Percentiles rank a stretch among this genome's conserved stretches.
Evolutionary conservation across 2,888 invertebrate species (phyloP).

Genomic region (Dusona sp.): DNA sequence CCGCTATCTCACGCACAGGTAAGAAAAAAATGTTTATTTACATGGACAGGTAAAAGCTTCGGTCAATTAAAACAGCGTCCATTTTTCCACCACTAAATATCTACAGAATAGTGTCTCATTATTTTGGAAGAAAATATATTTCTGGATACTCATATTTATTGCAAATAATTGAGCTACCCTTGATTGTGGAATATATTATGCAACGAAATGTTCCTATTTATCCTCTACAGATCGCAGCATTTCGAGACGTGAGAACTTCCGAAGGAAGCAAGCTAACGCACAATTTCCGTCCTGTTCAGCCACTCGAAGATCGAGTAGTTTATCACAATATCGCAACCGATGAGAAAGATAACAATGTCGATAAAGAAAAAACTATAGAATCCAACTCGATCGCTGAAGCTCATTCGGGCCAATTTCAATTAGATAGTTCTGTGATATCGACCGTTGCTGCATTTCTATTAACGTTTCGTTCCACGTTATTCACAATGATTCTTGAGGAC

Average conservation of each 20-base stretch:
- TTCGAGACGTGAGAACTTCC: slow-evolving; percentile 88
- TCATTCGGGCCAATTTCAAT: slow-evolving; percentile 65
- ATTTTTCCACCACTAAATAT: too few relatives aligned
- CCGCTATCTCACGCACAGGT: slow-evolving; percentile 89
- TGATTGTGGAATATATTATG: background rate
- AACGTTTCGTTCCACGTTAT: slow-evolving; percentile 46
- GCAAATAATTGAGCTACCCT: too few relatives aligned
- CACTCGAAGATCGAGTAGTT: slow-evolving; percentile 89
- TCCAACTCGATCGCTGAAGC: slow-evolving; percentile 23
- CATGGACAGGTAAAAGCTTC: background rate
- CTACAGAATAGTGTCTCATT: too few relatives aligned
- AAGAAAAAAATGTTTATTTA: slow-evolving; percentile 47
- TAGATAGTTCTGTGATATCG: slow-evolving; percentile 31
- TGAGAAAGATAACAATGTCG: slow-evolving; percentile 6
- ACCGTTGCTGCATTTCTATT: slow-evolving; percentile 46
- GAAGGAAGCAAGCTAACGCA: slow-evolving; percentile 89
- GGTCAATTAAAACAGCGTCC: background rate
- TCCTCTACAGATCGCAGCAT: slow-evolving; percentile 89
- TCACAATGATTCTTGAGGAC: slow-evolving; percentile 33
- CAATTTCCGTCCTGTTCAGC: slow-evolving; percentile 94
- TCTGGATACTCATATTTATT: too few relatives aligned
- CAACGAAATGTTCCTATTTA: background rate
- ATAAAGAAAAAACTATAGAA: slow-evolving; percentile 27
- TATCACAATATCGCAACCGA: slow-evolving; percentile 86
- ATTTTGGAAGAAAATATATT: too few relatives aligned